These are phyloP conservation scores for Scotopteryx bipunctaria DNA, from an alignment of 2,888 invertebrate genomes.

Conservation along the genomic window DNA sequence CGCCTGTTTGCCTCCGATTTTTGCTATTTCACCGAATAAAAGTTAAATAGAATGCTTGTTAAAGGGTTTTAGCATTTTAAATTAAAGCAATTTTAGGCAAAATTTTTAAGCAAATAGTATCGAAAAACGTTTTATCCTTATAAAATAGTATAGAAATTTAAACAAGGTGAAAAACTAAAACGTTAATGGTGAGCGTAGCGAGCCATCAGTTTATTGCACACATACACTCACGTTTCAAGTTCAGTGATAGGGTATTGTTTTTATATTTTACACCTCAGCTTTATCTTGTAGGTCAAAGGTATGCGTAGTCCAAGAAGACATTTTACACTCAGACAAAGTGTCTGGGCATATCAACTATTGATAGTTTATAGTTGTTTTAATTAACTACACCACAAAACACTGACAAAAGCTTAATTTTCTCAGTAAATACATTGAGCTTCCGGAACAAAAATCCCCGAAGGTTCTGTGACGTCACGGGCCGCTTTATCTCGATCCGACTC, in stretches of 20 bases:
- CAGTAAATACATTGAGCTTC: background rate
- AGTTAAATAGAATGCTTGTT: constrained; percentile 8
- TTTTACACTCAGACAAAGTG: no score
- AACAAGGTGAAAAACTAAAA: no score
- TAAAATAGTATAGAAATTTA: no score
- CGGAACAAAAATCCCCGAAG: background rate
- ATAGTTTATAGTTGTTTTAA: no score
- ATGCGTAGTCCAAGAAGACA: no score
- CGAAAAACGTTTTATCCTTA: background rate
- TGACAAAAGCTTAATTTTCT: background rate
- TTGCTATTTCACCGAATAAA: constrained; percentile 38
- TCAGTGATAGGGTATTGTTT: no score
- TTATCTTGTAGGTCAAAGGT: no score
- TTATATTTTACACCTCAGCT: no score
- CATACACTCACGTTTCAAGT: no score
- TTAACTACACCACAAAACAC: background rate
- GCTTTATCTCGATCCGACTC: constrained; percentile 24
- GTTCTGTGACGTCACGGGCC: background rate
- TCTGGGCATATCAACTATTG: no score
- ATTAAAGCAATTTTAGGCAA: background rate
- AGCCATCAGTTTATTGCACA: no score
- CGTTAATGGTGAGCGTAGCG: background rate
- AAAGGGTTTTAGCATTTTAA: background rate
- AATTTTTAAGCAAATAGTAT: background rate
- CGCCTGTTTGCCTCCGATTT: constrained; percentile 50